Percentiles rank a stretch among this genome's conserved stretches.
Conservation (phyloP, 2,888 invertebrate genomes). For the Encarsia formosa region DNA sequence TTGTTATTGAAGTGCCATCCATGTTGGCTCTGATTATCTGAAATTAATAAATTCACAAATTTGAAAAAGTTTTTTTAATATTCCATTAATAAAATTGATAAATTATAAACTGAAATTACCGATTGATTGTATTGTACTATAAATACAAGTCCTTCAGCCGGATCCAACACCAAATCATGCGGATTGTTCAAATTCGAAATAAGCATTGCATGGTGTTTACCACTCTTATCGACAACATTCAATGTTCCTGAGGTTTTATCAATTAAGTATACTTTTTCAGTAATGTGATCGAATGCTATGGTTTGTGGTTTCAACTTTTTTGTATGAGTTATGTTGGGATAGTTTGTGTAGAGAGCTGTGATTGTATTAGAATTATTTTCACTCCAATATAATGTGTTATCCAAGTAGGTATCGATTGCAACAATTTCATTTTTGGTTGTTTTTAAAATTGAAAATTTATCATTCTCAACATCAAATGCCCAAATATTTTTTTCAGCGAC, state of each 20-base stretch:
- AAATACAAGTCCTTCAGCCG: conserved; percentile 9
- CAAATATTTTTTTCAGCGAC: not conserved
- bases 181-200: conserved; percentile 4
- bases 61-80: not conserved
- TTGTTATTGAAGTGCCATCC: conserved; percentile 1
- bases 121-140: not conserved
- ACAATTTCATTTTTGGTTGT: not conserved
- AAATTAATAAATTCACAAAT: not conserved
- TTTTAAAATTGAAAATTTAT: not conserved
- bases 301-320: conserved; percentile 5
- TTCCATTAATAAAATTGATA: not conserved
- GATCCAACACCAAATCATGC: conserved; percentile 7
- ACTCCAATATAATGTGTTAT: conserved; percentile 6
- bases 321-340: not conserved
- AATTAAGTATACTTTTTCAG: conserved; percentile 12
- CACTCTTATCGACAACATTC: conserved; percentile 3
- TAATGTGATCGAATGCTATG: conserved; percentile 6
- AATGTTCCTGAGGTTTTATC: conserved; percentile 5
- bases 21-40: conserved; percentile 13
- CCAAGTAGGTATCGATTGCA: conserved; percentile 3
- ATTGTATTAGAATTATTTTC: not conserved
- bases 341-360: not conserved
- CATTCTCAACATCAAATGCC: not conserved
- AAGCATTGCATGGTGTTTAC: not conserved
- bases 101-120: not conserved